These are phyloP conservation scores for Rhagonycha fulva DNA, from an alignment of 2,888 invertebrate species.

Conservation along the genomic window DNA sequence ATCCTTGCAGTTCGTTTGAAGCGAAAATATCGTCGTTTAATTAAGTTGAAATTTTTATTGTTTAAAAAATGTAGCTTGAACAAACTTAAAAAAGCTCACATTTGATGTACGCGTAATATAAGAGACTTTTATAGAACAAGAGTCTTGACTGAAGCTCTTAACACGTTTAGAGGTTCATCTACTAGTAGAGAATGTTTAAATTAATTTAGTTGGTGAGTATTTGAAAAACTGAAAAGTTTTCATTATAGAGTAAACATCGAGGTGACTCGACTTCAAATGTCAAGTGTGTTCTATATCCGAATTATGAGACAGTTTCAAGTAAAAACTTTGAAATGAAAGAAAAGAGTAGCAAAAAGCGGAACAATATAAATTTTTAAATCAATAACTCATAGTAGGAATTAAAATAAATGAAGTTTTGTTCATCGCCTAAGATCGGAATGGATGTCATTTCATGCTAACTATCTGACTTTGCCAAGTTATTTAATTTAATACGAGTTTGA, in stretches of 20 bases:
- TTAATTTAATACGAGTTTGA: conserved; percentile 1
- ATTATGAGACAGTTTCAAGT: not conserved
- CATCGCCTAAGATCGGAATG: not conserved
- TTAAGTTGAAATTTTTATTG: not conserved
- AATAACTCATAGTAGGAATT: not conserved
- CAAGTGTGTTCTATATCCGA: not conserved
- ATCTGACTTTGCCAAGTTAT: conserved; percentile 3
- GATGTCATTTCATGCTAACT: not conserved
- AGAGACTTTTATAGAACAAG: not conserved
- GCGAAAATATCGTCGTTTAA: not conserved
- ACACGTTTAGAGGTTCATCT: not conserved
- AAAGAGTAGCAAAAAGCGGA: not conserved
- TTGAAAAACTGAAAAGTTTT: not conserved
- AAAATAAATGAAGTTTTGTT: not conserved
- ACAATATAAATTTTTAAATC: not conserved
- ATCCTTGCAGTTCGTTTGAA: not conserved
- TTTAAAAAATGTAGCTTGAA: not conserved
- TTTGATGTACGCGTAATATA: not conserved
- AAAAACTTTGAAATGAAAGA: not conserved
- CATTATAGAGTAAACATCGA: not conserved
- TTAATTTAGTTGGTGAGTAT: not conserved
- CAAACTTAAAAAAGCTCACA: not conserved
- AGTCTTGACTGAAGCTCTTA: not conserved
- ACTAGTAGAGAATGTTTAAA: not conserved
- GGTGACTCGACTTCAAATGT: not conserved